phyloP scores from a whole-genome alignment of 1,140 invertebrate genomes.

The Ruditapes philippinarum region DNA sequence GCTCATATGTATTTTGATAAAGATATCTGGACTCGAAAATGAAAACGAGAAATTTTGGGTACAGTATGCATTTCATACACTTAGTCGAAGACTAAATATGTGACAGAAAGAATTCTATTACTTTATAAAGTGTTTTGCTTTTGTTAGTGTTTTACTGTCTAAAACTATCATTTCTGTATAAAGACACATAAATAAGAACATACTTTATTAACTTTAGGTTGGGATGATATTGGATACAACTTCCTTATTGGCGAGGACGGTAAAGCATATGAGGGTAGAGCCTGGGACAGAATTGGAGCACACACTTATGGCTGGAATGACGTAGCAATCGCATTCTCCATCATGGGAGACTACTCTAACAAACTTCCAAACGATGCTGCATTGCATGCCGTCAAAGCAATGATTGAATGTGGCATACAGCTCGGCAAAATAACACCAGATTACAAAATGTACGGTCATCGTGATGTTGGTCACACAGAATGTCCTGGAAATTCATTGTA shows the following conservation, averaged over 20 bases:
- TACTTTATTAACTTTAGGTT: no score
- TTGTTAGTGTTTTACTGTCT: no score
- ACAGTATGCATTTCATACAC: no score
- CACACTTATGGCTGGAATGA: slow-evolving; percentile 71
- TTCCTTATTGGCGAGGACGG: slow-evolving; percentile 76
- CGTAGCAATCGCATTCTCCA: slow-evolving; percentile 89
- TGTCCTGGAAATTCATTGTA: slow-evolving; percentile 86
- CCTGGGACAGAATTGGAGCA: slow-evolving; percentile 68
- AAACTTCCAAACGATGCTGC: slow-evolving; percentile 70
- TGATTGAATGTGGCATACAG: slow-evolving; percentile 75
- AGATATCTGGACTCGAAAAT: no score
- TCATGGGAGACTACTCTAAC: slow-evolving; percentile 89
- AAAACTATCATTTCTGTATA: no score
- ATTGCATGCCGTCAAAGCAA: slow-evolving; percentile 68
- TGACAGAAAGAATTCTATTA: no score
- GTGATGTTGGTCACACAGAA: slow-evolving; percentile 69
- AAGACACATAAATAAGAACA: no score
- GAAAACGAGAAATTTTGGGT: no score
- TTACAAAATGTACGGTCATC: slow-evolving; percentile 76
- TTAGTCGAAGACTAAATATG: no score
- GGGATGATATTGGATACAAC: slow-evolving; percentile 76
- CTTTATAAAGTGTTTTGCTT: no score
- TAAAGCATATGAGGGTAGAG: slow-evolving; percentile 70
- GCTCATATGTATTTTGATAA: no score
- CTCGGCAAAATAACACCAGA: slow-evolving; percentile 66